These are phyloP conservation scores for Smittia sp. DNA, from an alignment of 2,888 invertebrate genomes.

Conservation along the genomic window DNA sequence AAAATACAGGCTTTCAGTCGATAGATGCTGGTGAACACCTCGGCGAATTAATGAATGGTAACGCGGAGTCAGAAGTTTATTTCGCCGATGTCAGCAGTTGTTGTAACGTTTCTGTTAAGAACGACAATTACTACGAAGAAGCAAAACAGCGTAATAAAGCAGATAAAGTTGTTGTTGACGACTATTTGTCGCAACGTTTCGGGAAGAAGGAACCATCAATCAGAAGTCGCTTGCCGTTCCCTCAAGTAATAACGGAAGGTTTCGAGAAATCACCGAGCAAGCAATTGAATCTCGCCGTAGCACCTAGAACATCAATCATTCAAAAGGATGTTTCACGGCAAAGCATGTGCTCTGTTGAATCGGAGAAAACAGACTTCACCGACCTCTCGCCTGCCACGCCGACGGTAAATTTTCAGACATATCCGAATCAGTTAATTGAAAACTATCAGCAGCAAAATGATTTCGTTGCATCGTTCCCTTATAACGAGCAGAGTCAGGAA, in stretches of 20 bases:
- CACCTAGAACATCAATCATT: conserved; percentile 46
- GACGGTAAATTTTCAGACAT: conserved; percentile 46
- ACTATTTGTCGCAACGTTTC: conserved; percentile 59
- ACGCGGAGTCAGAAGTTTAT: conserved; percentile 76
- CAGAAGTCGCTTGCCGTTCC: conserved; percentile 59
- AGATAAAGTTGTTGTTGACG: conserved; percentile 54
- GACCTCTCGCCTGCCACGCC: conserved; percentile 54
- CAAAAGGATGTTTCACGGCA: conserved; percentile 51
- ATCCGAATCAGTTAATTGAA: conserved; percentile 38
- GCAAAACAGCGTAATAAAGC: conserved; percentile 44
- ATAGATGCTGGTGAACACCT: conserved; percentile 55
- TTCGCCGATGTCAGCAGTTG: conserved; percentile 84
- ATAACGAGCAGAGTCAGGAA: conserved; percentile 53
- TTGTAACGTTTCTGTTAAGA: conserved; percentile 70
- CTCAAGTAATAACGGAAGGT: conserved; percentile 54
- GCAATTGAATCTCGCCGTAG: not conserved
- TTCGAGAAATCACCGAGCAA: conserved; percentile 45
- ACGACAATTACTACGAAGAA: conserved; percentile 53
- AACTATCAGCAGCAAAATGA: conserved; percentile 43
- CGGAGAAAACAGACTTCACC: conserved; percentile 54
- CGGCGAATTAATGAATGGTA: conserved; percentile 39
- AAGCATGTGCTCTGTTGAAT: conserved; percentile 53
- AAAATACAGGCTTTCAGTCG: conserved; percentile 73
- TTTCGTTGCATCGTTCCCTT: conserved; percentile 52
- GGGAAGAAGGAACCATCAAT: conserved; percentile 60